Evolutionary conservation across 2,113 vertebrate genomes (phyloP).

Genomic region (Piprites chloris): DNA sequence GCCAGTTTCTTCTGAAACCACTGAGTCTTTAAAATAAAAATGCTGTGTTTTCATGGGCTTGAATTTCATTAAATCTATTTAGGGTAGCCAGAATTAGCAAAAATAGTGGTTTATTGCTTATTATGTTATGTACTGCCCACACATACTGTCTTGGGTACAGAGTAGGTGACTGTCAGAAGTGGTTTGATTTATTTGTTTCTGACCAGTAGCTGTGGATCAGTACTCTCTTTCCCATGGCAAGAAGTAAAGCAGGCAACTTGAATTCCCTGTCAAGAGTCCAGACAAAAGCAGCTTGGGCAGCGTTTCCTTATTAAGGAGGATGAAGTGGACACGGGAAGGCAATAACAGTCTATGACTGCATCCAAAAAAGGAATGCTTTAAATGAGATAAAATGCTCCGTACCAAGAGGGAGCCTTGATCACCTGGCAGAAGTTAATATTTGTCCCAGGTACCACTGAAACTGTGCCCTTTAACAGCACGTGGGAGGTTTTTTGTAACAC

Average conservation of each 20-base stretch:
- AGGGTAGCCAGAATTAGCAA: not conserved
- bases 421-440: not conserved
- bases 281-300: not conserved
- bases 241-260: not conserved
- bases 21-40: not conserved
- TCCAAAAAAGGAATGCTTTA: not conserved
- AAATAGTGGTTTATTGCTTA: not conserved
- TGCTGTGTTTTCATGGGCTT: not conserved
- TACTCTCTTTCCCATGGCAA: not conserved
- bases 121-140: not conserved
- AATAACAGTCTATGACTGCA: not conserved
- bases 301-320: not conserved
- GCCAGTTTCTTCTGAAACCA: not conserved
- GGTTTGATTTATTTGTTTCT: not conserved
- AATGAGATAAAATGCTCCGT: not conserved
- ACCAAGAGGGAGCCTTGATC: not conserved
- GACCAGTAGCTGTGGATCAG: not conserved
- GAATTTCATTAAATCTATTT: not conserved
- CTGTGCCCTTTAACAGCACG: not conserved
- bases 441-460: not conserved
- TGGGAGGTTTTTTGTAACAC: not conserved
- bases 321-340: not conserved
- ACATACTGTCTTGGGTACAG: not conserved
- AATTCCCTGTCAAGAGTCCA: not conserved
- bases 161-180: not conserved